These are phyloP conservation scores for Hydrozoanthus gracilis DNA, from an alignment of 92 coral and sea anemone genomes.

Conservation along the genomic window DNA sequence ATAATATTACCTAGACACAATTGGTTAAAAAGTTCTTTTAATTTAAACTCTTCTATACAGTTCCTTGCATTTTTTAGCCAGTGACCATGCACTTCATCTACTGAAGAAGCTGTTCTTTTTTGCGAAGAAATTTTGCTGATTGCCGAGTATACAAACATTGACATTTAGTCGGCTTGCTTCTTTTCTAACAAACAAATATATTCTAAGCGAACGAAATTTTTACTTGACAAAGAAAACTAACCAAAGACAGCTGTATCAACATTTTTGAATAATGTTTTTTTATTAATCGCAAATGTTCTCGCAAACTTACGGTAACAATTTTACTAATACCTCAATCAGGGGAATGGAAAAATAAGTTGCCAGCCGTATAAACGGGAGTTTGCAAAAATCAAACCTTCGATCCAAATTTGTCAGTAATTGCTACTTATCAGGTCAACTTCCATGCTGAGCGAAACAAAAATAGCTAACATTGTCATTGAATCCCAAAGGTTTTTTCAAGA, in stretches of 20 bases:
- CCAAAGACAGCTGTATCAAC: constrained; percentile 3
- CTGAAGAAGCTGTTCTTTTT: neutral
- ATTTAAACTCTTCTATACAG: too few relatives aligned
- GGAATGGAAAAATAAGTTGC: too few relatives aligned
- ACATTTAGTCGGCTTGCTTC: neutral
- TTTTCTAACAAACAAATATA: neutral
- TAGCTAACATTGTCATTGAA: neutral
- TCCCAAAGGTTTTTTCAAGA: neutral
- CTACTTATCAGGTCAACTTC: too few relatives aligned
- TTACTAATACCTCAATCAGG: too few relatives aligned
- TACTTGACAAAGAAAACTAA: neutral
- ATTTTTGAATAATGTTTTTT: neutral
- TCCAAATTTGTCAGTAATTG: too few relatives aligned
- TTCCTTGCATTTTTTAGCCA: neutral
- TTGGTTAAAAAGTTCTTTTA: too few relatives aligned
- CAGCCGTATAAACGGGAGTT: too few relatives aligned
- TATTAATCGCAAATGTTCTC: neutral
- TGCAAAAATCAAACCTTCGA: too few relatives aligned
- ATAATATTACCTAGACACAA: too few relatives aligned
- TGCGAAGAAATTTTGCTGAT: neutral
- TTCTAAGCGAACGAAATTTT: neutral
- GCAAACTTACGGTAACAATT: neutral
- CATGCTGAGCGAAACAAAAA: neutral
- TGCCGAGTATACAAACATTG: neutral
- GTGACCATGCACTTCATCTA: neutral